These are phyloP conservation scores for Pangasius mekongensis DNA, from an alignment of 2,797 vertebrate genomes.

Conservation along the genomic window DNA sequence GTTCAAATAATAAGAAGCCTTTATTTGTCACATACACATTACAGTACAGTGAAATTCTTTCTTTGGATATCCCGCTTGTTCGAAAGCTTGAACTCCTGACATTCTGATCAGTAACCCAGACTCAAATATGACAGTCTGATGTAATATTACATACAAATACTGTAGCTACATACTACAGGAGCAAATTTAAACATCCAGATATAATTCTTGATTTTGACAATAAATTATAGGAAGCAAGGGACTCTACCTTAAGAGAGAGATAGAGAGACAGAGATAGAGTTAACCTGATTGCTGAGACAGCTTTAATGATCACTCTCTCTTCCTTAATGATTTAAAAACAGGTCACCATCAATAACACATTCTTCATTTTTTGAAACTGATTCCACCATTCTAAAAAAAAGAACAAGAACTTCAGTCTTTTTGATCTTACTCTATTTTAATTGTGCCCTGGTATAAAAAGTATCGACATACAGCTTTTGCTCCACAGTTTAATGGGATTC, in stretches of 20 bases:
- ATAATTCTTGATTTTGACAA: background rate
- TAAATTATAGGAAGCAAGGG: background rate
- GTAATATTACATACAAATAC: background rate
- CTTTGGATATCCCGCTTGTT: too few species aligned
- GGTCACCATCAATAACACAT: conserved; percentile 78
- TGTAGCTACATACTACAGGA: background rate
- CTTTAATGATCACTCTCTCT: conserved; percentile 70
- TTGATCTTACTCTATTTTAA: conserved; percentile 77
- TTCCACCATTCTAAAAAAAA: conserved; percentile 47
- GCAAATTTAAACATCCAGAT: background rate
- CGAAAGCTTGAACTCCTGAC: too few species aligned
- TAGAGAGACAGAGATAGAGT: background rate
- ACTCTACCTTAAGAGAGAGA: background rate
- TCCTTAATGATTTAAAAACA: conserved; percentile 76
- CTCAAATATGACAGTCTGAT: background rate
- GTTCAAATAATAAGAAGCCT: background rate
- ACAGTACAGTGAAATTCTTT: too few species aligned
- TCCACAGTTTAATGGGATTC: conserved; percentile 63
- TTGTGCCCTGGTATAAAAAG: conserved; percentile 70
- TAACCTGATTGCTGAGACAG: conserved; percentile 59
- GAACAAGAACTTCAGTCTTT: conserved; percentile 72
- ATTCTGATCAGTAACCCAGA: background rate
- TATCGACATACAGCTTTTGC: conserved; percentile 60
- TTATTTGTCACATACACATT: too few species aligned
- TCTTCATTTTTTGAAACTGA: conserved; percentile 77